These are phyloP conservation scores for Phylloscopus trochilus DNA, from an alignment of 2,113 vertebrate species.

Conservation along the genomic window DNA sequence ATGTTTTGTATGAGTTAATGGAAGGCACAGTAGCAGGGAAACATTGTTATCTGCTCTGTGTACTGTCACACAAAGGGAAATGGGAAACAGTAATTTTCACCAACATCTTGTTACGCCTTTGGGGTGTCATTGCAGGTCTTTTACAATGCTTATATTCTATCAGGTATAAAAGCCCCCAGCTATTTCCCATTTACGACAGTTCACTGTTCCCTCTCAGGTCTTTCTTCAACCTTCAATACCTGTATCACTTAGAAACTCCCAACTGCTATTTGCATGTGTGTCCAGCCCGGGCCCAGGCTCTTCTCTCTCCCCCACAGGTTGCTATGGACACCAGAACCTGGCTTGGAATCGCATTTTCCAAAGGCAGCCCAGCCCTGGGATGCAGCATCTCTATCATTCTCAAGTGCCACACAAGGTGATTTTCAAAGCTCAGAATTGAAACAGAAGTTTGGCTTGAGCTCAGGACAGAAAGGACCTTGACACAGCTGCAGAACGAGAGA, in stretches of 20 bases:
- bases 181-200: neutral
- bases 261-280: neutral
- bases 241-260: neutral
- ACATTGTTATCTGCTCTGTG: neutral
- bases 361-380: neutral
- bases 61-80: neutral
- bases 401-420: neutral
- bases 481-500: neutral
- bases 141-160: neutral
- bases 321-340: conserved; percentile 1
- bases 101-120: neutral
- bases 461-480: neutral
- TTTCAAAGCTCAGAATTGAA: neutral
- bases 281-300: neutral
- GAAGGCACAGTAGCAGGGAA: neutral
- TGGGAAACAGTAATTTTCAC: neutral
- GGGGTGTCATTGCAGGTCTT: neutral
- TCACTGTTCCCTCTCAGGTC: neutral
- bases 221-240: neutral
- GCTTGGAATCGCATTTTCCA: neutral
- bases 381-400: neutral
- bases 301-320: neutral
- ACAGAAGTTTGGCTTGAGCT: neutral
- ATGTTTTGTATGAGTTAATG: neutral
- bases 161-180: neutral